Evolutionary conservation across 2,113 vertebrate species (phyloP).

Genomic region (Cheirogaleus medius): DNA sequence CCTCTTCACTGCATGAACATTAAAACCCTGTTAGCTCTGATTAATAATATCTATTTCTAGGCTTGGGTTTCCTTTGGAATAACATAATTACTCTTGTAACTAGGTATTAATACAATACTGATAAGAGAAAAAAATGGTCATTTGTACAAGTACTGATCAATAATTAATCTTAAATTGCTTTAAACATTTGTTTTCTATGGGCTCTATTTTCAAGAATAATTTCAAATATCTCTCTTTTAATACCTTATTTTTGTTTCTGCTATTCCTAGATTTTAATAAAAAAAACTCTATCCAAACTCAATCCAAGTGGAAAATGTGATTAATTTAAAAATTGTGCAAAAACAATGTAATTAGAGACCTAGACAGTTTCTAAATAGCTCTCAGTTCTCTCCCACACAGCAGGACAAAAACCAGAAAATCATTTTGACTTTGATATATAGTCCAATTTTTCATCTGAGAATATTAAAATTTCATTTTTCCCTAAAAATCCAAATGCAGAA

Average conservation of each 20-base stretch:
- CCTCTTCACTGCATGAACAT: not conserved
- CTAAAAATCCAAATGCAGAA: not conserved
- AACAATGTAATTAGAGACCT: slow-evolving; percentile 73
- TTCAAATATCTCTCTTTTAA: slow-evolving; percentile 44
- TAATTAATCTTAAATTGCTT: not conserved
- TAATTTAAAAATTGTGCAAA: slow-evolving; percentile 72
- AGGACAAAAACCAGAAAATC: slow-evolving; percentile 51
- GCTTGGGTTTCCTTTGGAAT: not conserved
- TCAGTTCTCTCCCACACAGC: not conserved
- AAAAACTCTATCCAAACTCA: slow-evolving; percentile 68
- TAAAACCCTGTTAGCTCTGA: not conserved
- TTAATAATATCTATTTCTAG: not conserved
- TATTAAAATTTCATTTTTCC: slow-evolving; percentile 39
- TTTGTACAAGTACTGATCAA: not conserved
- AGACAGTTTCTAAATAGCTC: slow-evolving; percentile 65
- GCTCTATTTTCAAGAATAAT: slow-evolving; percentile 56
- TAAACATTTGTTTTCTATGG: not conserved
- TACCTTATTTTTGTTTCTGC: not conserved
- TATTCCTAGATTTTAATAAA: slow-evolving; percentile 68
- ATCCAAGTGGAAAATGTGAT: slow-evolving; percentile 77
- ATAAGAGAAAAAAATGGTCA: not conserved
- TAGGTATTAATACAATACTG: not conserved
- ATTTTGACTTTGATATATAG: slow-evolving; percentile 55
- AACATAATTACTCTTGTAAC: not conserved
- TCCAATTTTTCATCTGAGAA: slow-evolving; percentile 26